Conservation (phyloP, 2,888 invertebrate genomes). For the Orchesellides sinensis region DNA sequence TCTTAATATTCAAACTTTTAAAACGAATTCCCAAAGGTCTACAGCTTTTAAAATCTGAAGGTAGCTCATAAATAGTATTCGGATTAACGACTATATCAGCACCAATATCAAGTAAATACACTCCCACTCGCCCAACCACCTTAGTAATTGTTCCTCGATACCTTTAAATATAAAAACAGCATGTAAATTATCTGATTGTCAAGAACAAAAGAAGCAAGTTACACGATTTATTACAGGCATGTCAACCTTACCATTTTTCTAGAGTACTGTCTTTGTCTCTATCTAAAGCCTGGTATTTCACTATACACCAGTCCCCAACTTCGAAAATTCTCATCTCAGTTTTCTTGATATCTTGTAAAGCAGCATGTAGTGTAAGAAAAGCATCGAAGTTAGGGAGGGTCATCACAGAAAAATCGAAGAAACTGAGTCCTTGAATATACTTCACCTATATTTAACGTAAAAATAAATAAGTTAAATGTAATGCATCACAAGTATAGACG, state of each 20-base stretch:
- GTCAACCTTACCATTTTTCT: too few relatives aligned
- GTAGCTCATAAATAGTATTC: background rate
- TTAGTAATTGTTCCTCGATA: slow-evolving; percentile 32
- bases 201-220: too few relatives aligned
- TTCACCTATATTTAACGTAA: slow-evolving; percentile 13
- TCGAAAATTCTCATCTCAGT: background rate
- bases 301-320: background rate
- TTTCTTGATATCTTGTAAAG: background rate
- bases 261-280: too few relatives aligned
- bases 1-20: background rate
- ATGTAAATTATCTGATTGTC: too few relatives aligned
- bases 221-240: too few relatives aligned
- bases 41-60: background rate
- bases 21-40: slow-evolving; percentile 1
- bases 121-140: background rate
- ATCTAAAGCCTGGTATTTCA: too few relatives aligned
- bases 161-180: too few relatives aligned
- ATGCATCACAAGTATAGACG: too few relatives aligned
- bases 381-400: background rate
- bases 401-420: slow-evolving; percentile 22
- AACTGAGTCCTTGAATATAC: background rate
- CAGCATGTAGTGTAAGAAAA: background rate
- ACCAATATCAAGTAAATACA: slow-evolving; percentile 25
- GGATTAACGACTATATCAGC: background rate
- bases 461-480: too few relatives aligned